Conservation (phyloP, 1,140 invertebrate genomes). For the Saxidomus purpurata region DNA sequence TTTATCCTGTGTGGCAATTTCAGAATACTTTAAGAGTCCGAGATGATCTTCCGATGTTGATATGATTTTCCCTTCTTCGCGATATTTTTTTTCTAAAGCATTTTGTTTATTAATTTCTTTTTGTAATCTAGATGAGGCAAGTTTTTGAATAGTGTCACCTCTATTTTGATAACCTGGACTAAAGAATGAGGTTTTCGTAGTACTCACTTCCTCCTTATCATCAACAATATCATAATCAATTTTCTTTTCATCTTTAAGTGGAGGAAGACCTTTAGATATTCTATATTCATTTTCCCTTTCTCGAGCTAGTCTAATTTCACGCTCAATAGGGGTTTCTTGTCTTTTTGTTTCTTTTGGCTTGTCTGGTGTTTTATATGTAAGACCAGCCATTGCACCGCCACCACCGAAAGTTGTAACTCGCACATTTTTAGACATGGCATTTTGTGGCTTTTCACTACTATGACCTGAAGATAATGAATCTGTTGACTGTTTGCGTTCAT, state of each 20-base stretch:
- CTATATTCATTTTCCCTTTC: slow-evolving; percentile 88
- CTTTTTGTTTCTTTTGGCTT: slow-evolving; percentile 56
- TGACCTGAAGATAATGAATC: slow-evolving; percentile 74
- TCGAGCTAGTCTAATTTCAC: slow-evolving; percentile 88
- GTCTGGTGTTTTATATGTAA: slow-evolving; percentile 54
- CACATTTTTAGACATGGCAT: slow-evolving; percentile 60
- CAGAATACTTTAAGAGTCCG: slow-evolving; percentile 78
- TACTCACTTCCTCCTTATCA: slow-evolving; percentile 4
- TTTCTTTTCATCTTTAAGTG: slow-evolving; percentile 63
- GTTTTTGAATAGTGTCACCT: slow-evolving; percentile 72
- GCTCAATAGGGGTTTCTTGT: slow-evolving; percentile 88
- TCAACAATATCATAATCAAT: slow-evolving; percentile 55
- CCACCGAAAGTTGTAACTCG: slow-evolving; percentile 22
- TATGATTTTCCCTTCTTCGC: slow-evolving; percentile 81
- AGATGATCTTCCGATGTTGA: slow-evolving; percentile 83
- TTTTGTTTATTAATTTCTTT: slow-evolving; percentile 80
- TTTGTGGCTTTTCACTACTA: slow-evolving; percentile 74
- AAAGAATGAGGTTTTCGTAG: slow-evolving; percentile 15
- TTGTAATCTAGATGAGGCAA: slow-evolving; percentile 78
- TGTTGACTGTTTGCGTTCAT: slow-evolving; percentile 63
- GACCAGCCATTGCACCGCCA: slow-evolving; percentile 5
- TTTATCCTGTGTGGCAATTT: slow-evolving; percentile 72
- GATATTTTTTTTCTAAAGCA: slow-evolving; percentile 75
- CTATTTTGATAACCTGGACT: background rate
- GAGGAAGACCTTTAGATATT: slow-evolving; percentile 79